Conservation (phyloP, 2,888 invertebrate species). For the Mythimna ferrago region DNA sequence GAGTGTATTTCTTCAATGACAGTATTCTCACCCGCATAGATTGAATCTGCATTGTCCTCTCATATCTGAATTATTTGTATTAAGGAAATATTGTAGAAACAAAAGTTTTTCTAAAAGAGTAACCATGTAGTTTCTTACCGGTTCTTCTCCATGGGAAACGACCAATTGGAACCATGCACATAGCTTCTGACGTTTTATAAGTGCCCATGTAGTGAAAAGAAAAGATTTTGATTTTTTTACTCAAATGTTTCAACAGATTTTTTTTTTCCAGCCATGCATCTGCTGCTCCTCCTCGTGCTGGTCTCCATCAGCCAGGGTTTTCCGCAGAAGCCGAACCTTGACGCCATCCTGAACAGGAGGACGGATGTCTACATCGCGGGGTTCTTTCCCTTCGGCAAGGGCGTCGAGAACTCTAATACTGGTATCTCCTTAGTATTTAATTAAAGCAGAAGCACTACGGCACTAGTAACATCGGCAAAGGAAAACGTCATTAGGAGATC, state of each 20-base stretch:
- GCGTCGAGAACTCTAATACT: slow-evolving; percentile 95
- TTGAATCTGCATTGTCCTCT: too few species aligned
- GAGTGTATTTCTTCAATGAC: background rate
- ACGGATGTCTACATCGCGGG: slow-evolving; percentile 98
- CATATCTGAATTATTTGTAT: too few species aligned
- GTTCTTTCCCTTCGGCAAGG: slow-evolving; percentile 97
- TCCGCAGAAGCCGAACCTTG: slow-evolving; percentile 93
- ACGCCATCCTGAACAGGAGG: slow-evolving; percentile 91
- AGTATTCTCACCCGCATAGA: too few species aligned
- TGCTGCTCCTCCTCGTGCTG: slow-evolving; percentile 69
- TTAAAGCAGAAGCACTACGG: background rate
- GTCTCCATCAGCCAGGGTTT: slow-evolving; percentile 65
- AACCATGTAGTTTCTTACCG: too few species aligned
- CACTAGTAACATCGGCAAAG: background rate
- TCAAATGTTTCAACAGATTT: background rate
- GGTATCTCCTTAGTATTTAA: slow-evolving; percentile 86
- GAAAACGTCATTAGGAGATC: background rate
- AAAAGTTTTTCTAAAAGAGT: too few species aligned
- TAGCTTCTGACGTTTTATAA: too few species aligned
- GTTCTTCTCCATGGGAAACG: too few species aligned
- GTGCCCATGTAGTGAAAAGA: too few species aligned
- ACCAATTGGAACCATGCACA: too few species aligned
- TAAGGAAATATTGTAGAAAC: too few species aligned
- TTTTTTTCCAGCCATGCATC: slow-evolving; percentile 62
- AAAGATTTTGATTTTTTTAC: background rate